phyloP scores from a whole-genome alignment of 2,888 invertebrate species.

The Dromius quadrimaculatus region DNA sequence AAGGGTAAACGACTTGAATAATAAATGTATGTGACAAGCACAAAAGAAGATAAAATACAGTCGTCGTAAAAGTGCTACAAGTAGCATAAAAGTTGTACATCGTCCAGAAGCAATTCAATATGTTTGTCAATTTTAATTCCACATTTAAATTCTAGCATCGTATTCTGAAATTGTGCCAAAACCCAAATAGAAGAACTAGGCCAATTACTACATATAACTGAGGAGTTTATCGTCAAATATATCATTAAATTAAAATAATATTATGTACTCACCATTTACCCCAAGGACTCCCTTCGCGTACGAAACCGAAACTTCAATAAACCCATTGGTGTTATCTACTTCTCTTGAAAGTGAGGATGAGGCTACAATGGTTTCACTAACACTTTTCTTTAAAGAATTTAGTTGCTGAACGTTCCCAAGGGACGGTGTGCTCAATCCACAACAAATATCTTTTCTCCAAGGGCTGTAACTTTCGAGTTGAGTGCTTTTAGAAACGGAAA shows the following conservation, averaged over 20 bases:
- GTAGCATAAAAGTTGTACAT: no score
- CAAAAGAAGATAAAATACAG: neutral
- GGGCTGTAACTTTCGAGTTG: constrained; percentile 41
- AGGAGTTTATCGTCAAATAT: no score
- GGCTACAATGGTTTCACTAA: constrained; percentile 49
- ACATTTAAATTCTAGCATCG: constrained; percentile 9
- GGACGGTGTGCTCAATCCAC: constrained; percentile 40
- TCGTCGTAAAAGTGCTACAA: no score
- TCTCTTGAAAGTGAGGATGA: constrained; percentile 44
- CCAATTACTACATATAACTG: constrained; percentile 13
- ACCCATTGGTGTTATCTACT: no score
- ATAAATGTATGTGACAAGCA: neutral
- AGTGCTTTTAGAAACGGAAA: constrained; percentile 25
- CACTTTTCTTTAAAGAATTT: constrained; percentile 55
- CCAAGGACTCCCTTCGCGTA: constrained; percentile 61
- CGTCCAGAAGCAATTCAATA: constrained; percentile 9
- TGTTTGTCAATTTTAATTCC: constrained; percentile 28
- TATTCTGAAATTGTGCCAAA: constrained; percentile 6
- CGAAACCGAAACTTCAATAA: constrained; percentile 64
- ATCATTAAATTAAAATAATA: no score
- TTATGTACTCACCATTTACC: constrained; percentile 66
- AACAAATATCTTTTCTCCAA: constrained; percentile 45
- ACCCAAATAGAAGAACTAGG: neutral
- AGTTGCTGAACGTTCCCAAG: neutral
- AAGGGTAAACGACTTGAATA: neutral